Base-by-base conservation (phyloP, 2,797 vertebrate species). In the Mormyrops boulengeri region DNA sequence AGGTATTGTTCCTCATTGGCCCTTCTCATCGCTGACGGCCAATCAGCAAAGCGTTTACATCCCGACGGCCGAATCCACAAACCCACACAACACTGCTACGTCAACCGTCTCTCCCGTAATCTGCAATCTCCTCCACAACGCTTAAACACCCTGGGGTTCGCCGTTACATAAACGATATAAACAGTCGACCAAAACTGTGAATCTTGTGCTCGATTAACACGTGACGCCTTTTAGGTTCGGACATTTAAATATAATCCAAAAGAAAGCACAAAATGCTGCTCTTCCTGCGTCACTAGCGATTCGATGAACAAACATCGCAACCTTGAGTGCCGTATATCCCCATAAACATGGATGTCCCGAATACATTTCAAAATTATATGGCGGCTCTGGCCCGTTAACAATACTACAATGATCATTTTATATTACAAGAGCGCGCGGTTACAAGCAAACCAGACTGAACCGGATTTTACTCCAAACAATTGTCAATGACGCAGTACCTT, bases 61-160 rank as follows among this genome's bases (percentile, higher is more conserved):
- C 93, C 90, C 96, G 92, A 96, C 91, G 95, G 95, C 95, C 96
- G 96, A 95, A 95, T 92, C 94, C 95, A 96, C 94, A 95, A 93
- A 94, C 94, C 91, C 90, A 89, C 41, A 26, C 66, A 52, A 30
- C 62, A 4, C 26, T 66, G 60, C 26, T 30, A 69, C 26, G 62
- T 69, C 62, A 69, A 69, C 62, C 62, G 26, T 69, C 34, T 69
- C 62, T 69, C 11, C 62, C 26, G 26, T 30, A 69, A 30, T 69
- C 26, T 69, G 62, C 62, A 69, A 69, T 69, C 26, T 69, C 30
- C 62, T 26, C 62, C 26, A 69, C 62, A 12, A 69, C 4, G 62
- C 26, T 69, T 69, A n/a, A 69, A 30, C 26, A 34, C 62, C 62
- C 26, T 4, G 62, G 22, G 62, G 3, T 34, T 69, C 62, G 3